Evolutionary conservation across 2,797 vertebrate genomes (phyloP), one percentile per base, ranked within the genome.

Genomic region (Falco cherrug): DNA sequence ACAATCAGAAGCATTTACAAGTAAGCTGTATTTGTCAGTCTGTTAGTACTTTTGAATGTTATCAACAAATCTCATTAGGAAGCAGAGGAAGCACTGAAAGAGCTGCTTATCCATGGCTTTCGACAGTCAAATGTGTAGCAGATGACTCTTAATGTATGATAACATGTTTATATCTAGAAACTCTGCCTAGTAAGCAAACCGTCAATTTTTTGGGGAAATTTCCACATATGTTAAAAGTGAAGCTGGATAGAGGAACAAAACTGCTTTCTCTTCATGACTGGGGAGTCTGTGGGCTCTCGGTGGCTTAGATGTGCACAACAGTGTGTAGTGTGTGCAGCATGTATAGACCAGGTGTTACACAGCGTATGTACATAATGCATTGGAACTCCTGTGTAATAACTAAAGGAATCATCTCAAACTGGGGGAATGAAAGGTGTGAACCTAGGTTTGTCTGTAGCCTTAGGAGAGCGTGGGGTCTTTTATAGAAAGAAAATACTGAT

Each of bases 1-100:
- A 99, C 97, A 99, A 99, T 96, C 97, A 97, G 95, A 99, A 99
- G 97, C 97, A 98, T 93, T 97, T 99, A 87, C 99, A 99, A 97
- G 99, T 99, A 97, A 97, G 98, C 16, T 87, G 11, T 56, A 25
- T 78, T 84, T 77, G 51, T 64, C 26, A 51, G 3, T 79, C 28
- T 84, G 20, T 33, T 61, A 20, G n/a, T 47, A 33, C 1, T 2
- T 90, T 59, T 93, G n/a, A 78, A n/a, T 25, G 5, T 53, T 87
- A 35, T 15, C n/a, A 91, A n/a, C 13, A 67, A 51, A 77, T 56
- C 35, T 76, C 39, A 8, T 35, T 54, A 33, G 65, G 59, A 84
- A 87, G 67, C 6, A 9, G 41, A 60, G 61, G 29, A 87, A 92
- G 45, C 31, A 35, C 33, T 78, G 31, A 33, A 89, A 84, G 31